A percentile compares a stretch with the other conserved stretches of the same genome.
phyloP scores from a whole-genome alignment of 2,888 invertebrate species.

The Exephanes ischioxanthus region DNA sequence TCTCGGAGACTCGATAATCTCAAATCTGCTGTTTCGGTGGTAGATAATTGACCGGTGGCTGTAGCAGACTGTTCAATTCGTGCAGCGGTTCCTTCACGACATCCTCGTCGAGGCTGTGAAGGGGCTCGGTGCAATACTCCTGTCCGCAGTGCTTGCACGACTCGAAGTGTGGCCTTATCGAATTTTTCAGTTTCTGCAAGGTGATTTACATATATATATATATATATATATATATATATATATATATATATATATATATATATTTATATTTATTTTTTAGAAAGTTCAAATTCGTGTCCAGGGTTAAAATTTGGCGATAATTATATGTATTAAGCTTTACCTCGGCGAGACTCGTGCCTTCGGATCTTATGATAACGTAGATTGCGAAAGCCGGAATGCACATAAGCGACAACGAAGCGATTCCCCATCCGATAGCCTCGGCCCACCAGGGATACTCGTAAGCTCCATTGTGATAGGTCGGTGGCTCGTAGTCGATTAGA shows the following conservation, averaged over 20 bases:
- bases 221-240: no score
- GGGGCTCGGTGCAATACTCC: slow-evolving; percentile 88
- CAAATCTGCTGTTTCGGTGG: slow-evolving; percentile 69
- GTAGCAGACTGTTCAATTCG: slow-evolving; percentile 82
- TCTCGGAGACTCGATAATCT: slow-evolving; percentile 21
- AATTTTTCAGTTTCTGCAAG: slow-evolving; percentile 91
- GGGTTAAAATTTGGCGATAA: neutral
- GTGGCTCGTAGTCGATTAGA: slow-evolving; percentile 94
- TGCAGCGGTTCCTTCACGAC: slow-evolving; percentile 86
- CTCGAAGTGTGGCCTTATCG: slow-evolving; percentile 91
- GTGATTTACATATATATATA: neutral
- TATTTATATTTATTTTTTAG: neutral
- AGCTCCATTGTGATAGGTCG: slow-evolving; percentile 92
- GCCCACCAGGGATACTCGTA: slow-evolving; percentile 95
- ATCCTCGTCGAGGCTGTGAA: slow-evolving; percentile 86
- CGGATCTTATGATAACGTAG: slow-evolving; percentile 89
- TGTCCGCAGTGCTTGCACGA: slow-evolving; percentile 92
- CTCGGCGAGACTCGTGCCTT: slow-evolving; percentile 90
- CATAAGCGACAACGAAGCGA: slow-evolving; percentile 92
- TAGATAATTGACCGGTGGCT: slow-evolving; percentile 73
- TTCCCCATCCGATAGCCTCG: slow-evolving; percentile 94
- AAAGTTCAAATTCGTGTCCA: neutral
- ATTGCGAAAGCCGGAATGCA: slow-evolving; percentile 95
- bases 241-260: no score
- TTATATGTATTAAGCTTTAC: slow-evolving; percentile 85